phyloP scores from a whole-genome alignment of 2,797 vertebrate species.

The Helarctos malayanus region DNA sequence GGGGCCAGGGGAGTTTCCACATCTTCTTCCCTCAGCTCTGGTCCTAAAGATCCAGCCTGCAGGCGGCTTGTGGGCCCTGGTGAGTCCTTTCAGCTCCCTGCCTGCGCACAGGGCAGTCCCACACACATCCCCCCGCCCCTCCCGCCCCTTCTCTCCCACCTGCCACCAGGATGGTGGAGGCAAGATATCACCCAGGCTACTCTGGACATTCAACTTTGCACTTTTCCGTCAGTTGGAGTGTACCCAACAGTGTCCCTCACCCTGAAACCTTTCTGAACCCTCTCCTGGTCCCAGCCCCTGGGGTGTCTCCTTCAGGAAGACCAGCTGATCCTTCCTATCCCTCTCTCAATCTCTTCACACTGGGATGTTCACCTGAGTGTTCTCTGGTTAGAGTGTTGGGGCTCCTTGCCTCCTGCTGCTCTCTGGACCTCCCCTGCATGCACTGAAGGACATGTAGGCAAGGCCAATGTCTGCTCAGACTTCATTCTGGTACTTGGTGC shows the following conservation, averaged over 20 bases:
- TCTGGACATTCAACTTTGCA: background rate
- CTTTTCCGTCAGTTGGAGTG: background rate
- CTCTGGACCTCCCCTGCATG: background rate
- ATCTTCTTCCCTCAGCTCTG: conserved; percentile 70
- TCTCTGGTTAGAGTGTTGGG: background rate
- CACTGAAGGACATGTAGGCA: background rate
- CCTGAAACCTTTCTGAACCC: background rate
- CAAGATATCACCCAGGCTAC: background rate
- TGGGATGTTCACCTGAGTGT: background rate
- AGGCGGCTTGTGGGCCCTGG: conserved; percentile 62
- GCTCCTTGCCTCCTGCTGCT: background rate
- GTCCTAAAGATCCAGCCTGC: conserved; percentile 68
- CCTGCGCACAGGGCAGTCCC: conserved; percentile 50
- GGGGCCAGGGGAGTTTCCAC: conserved; percentile 65
- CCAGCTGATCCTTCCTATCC: background rate
- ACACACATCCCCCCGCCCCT: background rate
- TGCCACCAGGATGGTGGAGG: background rate
- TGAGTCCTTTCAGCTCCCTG: conserved; percentile 54
- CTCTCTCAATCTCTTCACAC: background rate
- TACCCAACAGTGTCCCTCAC: background rate
- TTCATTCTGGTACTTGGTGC: background rate
- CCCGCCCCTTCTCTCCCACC: conserved; percentile 30
- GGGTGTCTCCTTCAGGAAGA: conserved; percentile 4
- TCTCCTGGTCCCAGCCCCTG: conserved; percentile 4
- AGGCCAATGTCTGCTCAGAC: background rate